Conservation (phyloP, 2,888 invertebrate species). For the Ernsta delagoae region DNA sequence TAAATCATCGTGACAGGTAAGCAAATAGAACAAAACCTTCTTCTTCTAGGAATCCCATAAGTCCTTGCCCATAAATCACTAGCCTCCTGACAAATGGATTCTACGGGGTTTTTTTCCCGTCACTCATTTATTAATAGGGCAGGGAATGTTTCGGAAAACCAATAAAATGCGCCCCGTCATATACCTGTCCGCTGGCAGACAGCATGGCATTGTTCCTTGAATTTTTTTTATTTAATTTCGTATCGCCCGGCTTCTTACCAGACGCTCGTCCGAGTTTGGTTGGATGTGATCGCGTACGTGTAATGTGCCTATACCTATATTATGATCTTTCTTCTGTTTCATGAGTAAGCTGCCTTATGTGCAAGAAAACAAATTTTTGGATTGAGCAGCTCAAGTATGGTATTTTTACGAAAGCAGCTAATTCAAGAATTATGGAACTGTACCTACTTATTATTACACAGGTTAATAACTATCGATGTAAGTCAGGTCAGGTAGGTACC, state of each 20-base stretch:
- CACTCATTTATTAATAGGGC: slow-evolving; percentile 84
- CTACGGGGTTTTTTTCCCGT: slow-evolving; percentile 76
- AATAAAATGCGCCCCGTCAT: slow-evolving; percentile 85
- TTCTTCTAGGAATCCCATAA: slow-evolving; percentile 80
- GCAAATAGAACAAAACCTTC: slow-evolving; percentile 83
- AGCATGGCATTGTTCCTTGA: slow-evolving; percentile 80
- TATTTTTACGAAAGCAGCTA: too few relatives aligned
- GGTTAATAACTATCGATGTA: too few relatives aligned
- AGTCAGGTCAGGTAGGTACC: too few relatives aligned
- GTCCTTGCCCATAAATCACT: slow-evolving; percentile 82
- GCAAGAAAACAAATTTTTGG: too few relatives aligned
- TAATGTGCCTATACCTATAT: too few relatives aligned
- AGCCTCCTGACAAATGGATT: slow-evolving; percentile 82
- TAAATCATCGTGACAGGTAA: slow-evolving; percentile 84
- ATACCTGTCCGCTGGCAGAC: slow-evolving; percentile 82
- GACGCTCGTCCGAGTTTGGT: slow-evolving; percentile 39
- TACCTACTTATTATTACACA: too few relatives aligned
- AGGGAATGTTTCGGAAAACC: slow-evolving; percentile 84
- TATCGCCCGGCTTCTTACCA: slow-evolving; percentile 52
- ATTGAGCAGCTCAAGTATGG: too few relatives aligned
- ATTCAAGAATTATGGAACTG: too few relatives aligned
- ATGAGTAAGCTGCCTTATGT: too few relatives aligned
- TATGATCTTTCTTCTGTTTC: too few relatives aligned
- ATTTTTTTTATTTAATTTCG: slow-evolving; percentile 55
- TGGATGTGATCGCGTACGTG: background rate